Percentiles rank a stretch among this genome's conserved stretches.
These are phyloP conservation scores for Microtus oregoni DNA, from an alignment of 2,113 vertebrate genomes.

Conservation along the genomic window DNA sequence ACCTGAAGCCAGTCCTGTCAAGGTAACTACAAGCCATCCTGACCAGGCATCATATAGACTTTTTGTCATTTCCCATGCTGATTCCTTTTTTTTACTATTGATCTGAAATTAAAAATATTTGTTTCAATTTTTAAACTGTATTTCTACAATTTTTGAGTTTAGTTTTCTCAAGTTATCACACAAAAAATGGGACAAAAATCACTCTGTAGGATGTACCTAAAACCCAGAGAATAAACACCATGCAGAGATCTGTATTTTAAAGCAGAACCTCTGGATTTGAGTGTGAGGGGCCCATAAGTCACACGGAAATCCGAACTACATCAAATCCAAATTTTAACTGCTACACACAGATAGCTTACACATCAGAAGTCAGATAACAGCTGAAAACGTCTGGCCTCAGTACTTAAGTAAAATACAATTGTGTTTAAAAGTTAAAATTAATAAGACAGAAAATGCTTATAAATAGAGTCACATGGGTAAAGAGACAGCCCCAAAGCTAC, in stretches of 20 bases:
- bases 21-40: constrained; percentile 98
- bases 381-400: neutral
- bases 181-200: no score
- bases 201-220: neutral
- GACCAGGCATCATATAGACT: constrained; percentile 99
- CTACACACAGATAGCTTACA: neutral
- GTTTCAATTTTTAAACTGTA: constrained; percentile 68
- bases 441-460: neutral
- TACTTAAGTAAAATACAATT: neutral
- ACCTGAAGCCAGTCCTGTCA: constrained; percentile 98
- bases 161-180: constrained; percentile 28
- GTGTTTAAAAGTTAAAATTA: neutral
- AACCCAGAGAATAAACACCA: neutral
- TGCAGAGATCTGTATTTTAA: constrained; percentile 27
- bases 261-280: constrained; percentile 19
- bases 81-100: constrained; percentile 99
- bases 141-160: constrained; percentile 20
- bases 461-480: neutral
- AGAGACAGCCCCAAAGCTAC: neutral
- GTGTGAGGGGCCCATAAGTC: neutral
- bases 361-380: neutral
- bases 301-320: neutral
- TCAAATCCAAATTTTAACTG: neutral
- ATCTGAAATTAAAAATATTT: constrained; percentile 90
- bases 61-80: constrained; percentile 98